These are phyloP conservation scores for Coendou prehensilis DNA, from an alignment of 2,797 vertebrate species.

Conservation along the genomic window DNA sequence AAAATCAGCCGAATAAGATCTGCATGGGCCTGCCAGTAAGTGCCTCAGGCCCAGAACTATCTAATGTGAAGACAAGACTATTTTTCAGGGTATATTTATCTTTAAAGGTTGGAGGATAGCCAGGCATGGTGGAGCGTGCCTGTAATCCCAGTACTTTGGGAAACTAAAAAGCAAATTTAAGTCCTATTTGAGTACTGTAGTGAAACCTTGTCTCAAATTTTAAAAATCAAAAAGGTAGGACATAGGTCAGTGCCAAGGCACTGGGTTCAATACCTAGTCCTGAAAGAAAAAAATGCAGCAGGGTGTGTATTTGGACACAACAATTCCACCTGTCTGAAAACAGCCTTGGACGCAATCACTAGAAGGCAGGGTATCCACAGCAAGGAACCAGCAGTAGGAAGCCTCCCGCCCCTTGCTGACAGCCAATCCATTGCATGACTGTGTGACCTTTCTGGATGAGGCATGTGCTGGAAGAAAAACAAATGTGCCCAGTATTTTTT, in stretches of 20 bases:
- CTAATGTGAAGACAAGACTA: slow-evolving; percentile 31
- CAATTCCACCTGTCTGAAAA: slow-evolving; percentile 29
- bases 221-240: background rate
- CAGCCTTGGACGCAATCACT: background rate
- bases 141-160: background rate
- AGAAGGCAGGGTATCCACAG: background rate
- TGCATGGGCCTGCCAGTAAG: background rate
- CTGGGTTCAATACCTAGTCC: background rate
- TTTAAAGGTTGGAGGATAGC: slow-evolving; percentile 45
- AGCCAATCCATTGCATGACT: background rate
- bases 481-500: slow-evolving; percentile 40
- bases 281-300: background rate
- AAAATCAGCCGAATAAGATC: background rate
- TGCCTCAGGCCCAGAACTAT: background rate
- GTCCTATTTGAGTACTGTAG: background rate
- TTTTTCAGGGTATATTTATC: slow-evolving; percentile 39
- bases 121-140: background rate
- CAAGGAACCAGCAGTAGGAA: background rate
- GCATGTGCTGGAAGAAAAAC: slow-evolving; percentile 64
- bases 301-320: background rate
- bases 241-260: background rate
- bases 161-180: background rate
- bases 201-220: background rate
- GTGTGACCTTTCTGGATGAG: slow-evolving; percentile 74
- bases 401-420: slow-evolving; percentile 7